Evolutionary conservation across 2,888 invertebrate species (phyloP).

Genomic region (Tipula vernalis): DNA sequence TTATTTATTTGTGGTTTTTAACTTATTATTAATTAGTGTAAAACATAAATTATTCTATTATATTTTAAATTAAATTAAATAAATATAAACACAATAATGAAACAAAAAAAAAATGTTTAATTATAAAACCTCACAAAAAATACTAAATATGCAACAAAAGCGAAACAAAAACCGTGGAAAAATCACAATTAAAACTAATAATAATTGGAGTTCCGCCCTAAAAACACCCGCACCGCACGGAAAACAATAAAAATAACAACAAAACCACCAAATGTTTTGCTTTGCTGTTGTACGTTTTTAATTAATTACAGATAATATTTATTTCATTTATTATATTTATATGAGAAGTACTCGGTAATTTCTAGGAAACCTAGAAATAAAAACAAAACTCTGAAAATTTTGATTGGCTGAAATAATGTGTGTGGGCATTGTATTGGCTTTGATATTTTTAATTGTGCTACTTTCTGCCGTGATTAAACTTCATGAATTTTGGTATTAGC

Average conservation of each 20-base stretch:
- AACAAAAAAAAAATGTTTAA: neutral
- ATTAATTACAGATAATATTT: neutral
- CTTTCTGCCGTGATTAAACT: neutral
- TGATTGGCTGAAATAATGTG: neutral
- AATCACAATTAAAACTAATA: neutral
- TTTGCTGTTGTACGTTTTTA: neutral
- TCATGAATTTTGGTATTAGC: too few species aligned
- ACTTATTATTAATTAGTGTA: neutral
- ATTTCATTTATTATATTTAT: too few species aligned
- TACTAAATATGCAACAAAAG: too few species aligned
- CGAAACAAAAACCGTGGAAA: too few species aligned
- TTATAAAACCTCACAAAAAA: neutral
- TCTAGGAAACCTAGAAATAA: neutral
- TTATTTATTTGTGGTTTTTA: neutral
- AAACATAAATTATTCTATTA: neutral
- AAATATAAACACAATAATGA: neutral
- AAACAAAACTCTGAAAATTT: neutral
- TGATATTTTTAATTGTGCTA: neutral
- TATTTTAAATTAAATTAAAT: neutral
- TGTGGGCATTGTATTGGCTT: neutral
- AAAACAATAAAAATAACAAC: neutral
- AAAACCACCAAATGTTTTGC: neutral
- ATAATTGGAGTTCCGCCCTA: neutral
- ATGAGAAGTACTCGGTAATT: neutral
- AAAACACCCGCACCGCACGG: neutral